These are phyloP conservation scores for Anguilla japonica DNA, from an alignment of 2,113 vertebrate species.

Conservation along the genomic window DNA sequence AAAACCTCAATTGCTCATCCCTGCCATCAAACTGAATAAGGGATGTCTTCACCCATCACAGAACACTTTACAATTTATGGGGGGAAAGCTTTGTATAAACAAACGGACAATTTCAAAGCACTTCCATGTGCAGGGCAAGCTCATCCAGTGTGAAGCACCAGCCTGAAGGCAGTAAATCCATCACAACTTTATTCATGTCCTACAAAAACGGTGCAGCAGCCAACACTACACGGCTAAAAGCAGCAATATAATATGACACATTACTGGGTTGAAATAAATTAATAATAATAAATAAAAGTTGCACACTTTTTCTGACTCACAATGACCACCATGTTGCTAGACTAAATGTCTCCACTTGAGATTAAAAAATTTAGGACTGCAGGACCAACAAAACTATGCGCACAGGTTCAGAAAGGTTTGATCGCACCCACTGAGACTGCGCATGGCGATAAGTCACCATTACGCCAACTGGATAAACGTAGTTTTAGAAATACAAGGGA, in stretches of 20 bases:
- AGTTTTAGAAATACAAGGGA: too few relatives aligned
- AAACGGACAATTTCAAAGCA: too few relatives aligned
- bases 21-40: too few relatives aligned
- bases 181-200: neutral
- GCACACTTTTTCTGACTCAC: too few relatives aligned
- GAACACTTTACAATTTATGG: too few relatives aligned
- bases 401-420: neutral
- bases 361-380: neutral
- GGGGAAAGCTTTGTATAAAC: too few relatives aligned
- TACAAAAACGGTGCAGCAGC: neutral
- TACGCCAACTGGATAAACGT: neutral
- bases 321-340: too few relatives aligned
- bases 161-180: neutral
- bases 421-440: neutral
- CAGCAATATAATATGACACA: neutral
- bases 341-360: neutral
- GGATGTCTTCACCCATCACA: too few relatives aligned
- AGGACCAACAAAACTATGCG: neutral
- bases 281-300: too few relatives aligned
- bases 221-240: neutral
- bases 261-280: neutral
- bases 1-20: neutral
- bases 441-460: neutral
- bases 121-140: neutral
- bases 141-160: neutral